A percentile compares a stretch with the other conserved stretches of the same genome.
Evolutionary conservation across 2,888 invertebrate genomes (phyloP).

Genomic region (Synergus laeviventris): DNA sequence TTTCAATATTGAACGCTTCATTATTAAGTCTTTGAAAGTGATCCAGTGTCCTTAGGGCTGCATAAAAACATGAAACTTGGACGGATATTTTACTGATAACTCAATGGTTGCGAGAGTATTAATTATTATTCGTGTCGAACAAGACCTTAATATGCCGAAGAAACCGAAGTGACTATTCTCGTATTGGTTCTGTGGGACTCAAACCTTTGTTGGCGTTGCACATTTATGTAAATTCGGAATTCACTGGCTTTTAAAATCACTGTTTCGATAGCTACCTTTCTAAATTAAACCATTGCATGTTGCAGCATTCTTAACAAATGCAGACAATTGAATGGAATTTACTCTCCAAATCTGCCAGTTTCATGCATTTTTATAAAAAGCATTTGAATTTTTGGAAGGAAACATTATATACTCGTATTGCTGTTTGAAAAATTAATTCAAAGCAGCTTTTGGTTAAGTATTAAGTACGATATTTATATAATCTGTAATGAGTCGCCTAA

Average conservation of each 20-base stretch:
- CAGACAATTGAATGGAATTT: no score
- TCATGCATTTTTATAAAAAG: no score
- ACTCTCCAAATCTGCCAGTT: no score
- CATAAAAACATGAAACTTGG: background rate
- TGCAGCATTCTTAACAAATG: no score
- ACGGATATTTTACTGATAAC: background rate
- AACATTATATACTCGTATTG: no score
- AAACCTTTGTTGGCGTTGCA: slow-evolving; percentile 2
- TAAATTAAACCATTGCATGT: no score
- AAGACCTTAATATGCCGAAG: slow-evolving; percentile 12
- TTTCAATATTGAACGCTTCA: background rate
- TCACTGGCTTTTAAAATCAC: no score
- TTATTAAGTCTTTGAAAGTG: slow-evolving; percentile 1
- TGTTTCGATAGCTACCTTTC: background rate
- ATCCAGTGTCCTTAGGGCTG: background rate
- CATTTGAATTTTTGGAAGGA: no score
- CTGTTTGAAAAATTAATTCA: no score
- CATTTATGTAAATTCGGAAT: no score
- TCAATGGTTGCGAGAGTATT: background rate
- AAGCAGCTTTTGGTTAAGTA: no score
- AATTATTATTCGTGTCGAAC: slow-evolving; percentile 10
- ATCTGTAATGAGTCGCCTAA: background rate
- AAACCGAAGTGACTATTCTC: slow-evolving; percentile 19
- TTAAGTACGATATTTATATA: no score
- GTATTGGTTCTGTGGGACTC: slow-evolving; percentile 33